Percentiles rank a stretch among this genome's conserved stretches.
Conservation (phyloP, 2,888 invertebrate species). For the Eupithecia centaureata region DNA sequence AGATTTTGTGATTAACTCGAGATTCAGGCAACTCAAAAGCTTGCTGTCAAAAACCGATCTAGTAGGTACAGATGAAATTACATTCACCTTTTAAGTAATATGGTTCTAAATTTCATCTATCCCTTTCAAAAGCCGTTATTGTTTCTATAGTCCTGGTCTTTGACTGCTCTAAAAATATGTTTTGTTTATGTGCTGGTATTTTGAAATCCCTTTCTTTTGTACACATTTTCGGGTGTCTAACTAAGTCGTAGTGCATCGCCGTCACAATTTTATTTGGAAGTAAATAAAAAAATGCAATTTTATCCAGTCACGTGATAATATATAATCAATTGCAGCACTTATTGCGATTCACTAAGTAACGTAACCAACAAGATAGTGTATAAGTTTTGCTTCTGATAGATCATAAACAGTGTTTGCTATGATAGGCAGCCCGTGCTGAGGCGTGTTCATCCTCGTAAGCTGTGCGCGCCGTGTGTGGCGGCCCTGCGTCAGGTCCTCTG, state of each 20-base stretch:
- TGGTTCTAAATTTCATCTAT: too few relatives aligned
- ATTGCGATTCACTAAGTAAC: neutral
- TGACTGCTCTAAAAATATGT: neutral
- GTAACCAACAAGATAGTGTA: neutral
- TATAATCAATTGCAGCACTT: too few relatives aligned
- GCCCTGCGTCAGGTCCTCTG: conserved; percentile 66
- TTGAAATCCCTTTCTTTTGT: neutral
- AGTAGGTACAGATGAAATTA: too few relatives aligned
- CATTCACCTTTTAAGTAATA: too few relatives aligned
- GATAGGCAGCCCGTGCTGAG: conserved; percentile 27
- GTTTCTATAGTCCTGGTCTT: neutral
- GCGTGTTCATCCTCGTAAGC: conserved; percentile 61
- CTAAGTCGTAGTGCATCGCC: too few relatives aligned
- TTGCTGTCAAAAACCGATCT: too few relatives aligned
- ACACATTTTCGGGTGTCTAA: neutral
- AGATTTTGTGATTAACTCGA: neutral
- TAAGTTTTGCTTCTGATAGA: neutral
- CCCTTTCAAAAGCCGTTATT: neutral
- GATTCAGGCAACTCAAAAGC: neutral
- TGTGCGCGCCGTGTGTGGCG: conserved; percentile 81
- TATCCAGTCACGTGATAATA: neutral
- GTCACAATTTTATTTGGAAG: too few relatives aligned
- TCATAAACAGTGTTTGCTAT: neutral
- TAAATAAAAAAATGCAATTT: neutral
- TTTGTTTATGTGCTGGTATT: neutral